These are phyloP conservation scores for Micrasema minimum DNA, from an alignment of 1,140 invertebrate species.

Conservation along the genomic window DNA sequence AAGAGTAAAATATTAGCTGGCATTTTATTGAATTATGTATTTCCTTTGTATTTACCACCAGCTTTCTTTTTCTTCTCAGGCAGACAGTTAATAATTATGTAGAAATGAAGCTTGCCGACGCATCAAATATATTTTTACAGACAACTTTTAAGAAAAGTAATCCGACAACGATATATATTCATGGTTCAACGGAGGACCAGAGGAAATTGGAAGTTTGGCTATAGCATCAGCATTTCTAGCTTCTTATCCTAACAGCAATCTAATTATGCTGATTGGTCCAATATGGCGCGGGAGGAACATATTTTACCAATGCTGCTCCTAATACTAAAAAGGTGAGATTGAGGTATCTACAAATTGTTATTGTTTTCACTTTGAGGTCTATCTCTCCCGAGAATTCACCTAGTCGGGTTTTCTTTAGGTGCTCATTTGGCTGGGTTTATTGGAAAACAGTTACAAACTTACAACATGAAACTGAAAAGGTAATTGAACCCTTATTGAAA, in stretches of 20 bases:
- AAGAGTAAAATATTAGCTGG: no score
- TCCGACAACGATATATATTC: constrained; percentile 68
- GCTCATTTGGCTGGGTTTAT: constrained; percentile 77
- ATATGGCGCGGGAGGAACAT: constrained; percentile 70
- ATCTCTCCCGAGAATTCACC: constrained; percentile 67
- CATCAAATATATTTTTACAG: no score
- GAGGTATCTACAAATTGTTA: no score
- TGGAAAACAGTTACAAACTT: constrained; percentile 62
- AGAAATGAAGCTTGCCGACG: no score
- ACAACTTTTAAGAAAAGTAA: constrained; percentile 41
- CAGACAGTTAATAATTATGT: no score
- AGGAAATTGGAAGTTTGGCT: constrained; percentile 66
- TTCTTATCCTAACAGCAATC: constrained; percentile 60
- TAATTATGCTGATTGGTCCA: constrained; percentile 72
- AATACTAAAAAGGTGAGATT: constrained; percentile 66
- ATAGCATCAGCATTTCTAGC: constrained; percentile 63
- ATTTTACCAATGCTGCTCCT: constrained; percentile 66
- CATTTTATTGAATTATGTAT: no score
- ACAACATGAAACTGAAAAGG: constrained; percentile 57
- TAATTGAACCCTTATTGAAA: no score
- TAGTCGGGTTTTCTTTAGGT: constrained; percentile 81
- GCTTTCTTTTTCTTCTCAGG: no score
- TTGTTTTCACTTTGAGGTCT: no score
- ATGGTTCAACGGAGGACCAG: constrained; percentile 68
- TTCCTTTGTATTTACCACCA: no score